Evolutionary conservation across 2,797 vertebrate species (phyloP).

Genomic region (Anguilla megastoma): DNA sequence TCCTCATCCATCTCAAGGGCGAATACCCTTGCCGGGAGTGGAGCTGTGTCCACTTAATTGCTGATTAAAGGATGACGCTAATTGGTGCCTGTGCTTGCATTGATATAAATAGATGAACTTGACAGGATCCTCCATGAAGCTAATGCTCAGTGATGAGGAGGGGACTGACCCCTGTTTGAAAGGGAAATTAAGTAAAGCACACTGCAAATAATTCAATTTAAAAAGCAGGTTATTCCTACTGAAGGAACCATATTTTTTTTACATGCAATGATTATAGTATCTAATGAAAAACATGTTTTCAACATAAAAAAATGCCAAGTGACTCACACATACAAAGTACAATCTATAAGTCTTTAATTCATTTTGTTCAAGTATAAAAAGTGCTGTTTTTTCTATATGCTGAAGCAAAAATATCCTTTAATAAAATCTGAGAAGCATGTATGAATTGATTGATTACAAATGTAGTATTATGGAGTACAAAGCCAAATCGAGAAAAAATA

Average conservation of each 20-base stretch:
- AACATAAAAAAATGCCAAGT: too few relatives aligned
- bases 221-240: not conserved
- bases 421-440: too few relatives aligned
- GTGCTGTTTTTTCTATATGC: too few relatives aligned
- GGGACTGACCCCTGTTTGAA: not conserved
- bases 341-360: too few relatives aligned
- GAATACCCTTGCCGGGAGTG: not conserved
- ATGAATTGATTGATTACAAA: too few relatives aligned
- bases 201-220: not conserved
- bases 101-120: slow-evolving; percentile 10
- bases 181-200: not conserved
- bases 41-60: not conserved
- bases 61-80: not conserved
- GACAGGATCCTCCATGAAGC: not conserved
- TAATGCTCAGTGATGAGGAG: not conserved
- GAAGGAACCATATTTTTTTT: not conserved
- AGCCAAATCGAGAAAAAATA: too few relatives aligned
- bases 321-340: too few relatives aligned
- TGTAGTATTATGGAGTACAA: too few relatives aligned
- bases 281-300: too few relatives aligned
- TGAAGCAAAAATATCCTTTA: too few relatives aligned
- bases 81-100: not conserved
- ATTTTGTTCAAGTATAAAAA: too few relatives aligned
- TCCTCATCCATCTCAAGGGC: not conserved
- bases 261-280: too few relatives aligned